Conservation (phyloP, 2,113 vertebrate genomes). For the Bombycilla garrulus region DNA sequence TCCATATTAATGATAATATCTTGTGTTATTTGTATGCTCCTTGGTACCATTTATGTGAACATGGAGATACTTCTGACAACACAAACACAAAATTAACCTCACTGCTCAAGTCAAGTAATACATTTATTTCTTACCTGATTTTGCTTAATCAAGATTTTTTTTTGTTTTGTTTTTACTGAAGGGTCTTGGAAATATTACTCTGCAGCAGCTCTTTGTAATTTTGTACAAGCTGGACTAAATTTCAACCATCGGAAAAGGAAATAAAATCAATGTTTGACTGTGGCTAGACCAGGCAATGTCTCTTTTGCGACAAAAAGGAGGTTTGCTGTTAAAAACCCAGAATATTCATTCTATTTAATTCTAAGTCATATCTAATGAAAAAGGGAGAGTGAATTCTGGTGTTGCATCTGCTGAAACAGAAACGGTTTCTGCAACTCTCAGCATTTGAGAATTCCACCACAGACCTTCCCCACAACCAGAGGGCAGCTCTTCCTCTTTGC, state of each 20-base stretch:
- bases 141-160: neutral
- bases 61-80: neutral
- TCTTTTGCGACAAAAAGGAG: neutral
- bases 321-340: neutral
- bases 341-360: neutral
- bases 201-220: neutral
- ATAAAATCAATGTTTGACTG: neutral
- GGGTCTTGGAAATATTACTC: neutral
- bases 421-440: too few relatives aligned
- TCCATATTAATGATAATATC: neutral
- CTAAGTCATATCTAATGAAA: neutral
- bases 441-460: too few relatives aligned
- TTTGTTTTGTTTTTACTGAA: neutral
- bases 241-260: neutral
- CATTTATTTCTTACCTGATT: neutral
- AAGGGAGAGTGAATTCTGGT: neutral
- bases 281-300: neutral
- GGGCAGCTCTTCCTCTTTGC: too few relatives aligned
- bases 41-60: neutral
- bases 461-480: too few relatives aligned
- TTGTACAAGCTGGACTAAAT: neutral
- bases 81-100: neutral
- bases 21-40: neutral
- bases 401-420: neutral
- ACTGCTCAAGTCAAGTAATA: neutral